A percentile compares a stretch with the other conserved stretches of the same genome.
Evolutionary conservation across 2,797 vertebrate species (phyloP).

Genomic region (Cryptoprocta ferox): DNA sequence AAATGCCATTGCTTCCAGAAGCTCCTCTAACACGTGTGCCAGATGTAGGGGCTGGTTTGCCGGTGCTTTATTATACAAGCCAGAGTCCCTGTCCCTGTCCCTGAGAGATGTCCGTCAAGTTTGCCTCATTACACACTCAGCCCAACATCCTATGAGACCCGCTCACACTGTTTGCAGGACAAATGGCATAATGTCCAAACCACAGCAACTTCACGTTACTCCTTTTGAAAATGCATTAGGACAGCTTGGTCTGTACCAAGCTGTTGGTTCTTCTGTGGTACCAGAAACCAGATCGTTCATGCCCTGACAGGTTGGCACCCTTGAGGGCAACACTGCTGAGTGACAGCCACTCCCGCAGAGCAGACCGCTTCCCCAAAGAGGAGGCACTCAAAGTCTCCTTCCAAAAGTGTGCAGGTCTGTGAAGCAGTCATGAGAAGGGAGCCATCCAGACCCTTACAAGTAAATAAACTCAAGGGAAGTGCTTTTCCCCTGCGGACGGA

Average conservation of each 20-base stretch:
- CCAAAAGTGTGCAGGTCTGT: constrained; percentile 73
- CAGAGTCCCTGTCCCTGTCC: background rate
- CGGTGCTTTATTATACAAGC: background rate
- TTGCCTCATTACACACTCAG: background rate
- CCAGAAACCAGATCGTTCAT: constrained; percentile 72
- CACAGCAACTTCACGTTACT: constrained; percentile 65
- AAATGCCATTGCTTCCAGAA: background rate
- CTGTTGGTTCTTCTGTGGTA: constrained; percentile 42
- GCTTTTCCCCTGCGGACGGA: too few species aligned
- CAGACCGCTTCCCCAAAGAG: constrained; percentile 64
- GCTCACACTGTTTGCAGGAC: constrained; percentile 1
- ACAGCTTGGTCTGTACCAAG: constrained; percentile 43
- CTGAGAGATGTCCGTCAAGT: background rate
- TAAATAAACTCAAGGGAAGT: background rate
- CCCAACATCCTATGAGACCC: constrained; percentile 56
- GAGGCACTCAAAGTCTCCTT: constrained; percentile 68
- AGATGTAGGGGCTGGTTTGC: too few species aligned
- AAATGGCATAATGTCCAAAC: constrained; percentile 62
- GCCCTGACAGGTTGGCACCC: constrained; percentile 63
- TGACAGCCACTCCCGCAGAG: constrained; percentile 55
- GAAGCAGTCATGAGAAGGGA: constrained; percentile 59
- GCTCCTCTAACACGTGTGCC: background rate
- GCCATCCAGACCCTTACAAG: background rate
- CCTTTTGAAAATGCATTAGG: too few species aligned
- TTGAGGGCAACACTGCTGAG: constrained; percentile 56